Conservation (phyloP, 2,113 vertebrate genomes). For the Antechinus stuartii region DNA sequence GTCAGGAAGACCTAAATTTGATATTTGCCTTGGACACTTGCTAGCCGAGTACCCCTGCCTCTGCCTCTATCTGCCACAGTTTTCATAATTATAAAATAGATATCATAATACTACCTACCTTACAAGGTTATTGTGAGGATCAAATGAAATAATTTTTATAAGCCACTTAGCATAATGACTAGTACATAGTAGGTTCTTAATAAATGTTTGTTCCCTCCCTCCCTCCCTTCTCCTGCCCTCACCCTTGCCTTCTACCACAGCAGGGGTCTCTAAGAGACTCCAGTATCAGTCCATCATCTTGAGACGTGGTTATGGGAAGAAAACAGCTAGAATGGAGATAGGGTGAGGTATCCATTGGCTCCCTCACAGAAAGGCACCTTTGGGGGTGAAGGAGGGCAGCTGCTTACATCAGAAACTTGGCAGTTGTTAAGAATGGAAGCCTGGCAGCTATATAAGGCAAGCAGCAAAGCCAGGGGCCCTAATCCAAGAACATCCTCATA, state of each 20-base stretch:
- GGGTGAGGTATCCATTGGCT: not conserved
- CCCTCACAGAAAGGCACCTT: not conserved
- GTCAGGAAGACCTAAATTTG: not conserved
- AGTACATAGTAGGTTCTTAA: not conserved
- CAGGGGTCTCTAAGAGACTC: not conserved
- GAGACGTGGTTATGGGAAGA: not conserved
- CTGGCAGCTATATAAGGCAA: not conserved
- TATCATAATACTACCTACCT: not conserved
- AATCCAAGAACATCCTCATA: not conserved
- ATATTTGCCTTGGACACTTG: not conserved
- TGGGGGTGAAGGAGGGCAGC: not conserved
- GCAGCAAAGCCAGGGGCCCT: not conserved
- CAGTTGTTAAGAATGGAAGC: not conserved
- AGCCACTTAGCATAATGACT: not conserved
- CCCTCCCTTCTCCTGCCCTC: too few species aligned
- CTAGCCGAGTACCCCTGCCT: not conserved
- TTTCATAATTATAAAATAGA: not conserved
- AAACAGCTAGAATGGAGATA: not conserved
- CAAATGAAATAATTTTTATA: not conserved
- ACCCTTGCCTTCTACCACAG: not conserved
- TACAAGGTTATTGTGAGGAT: not conserved
- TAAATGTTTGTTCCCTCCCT: not conserved
- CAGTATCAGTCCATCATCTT: rapidly evolving
- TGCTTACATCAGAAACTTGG: not conserved
- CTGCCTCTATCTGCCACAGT: not conserved